Evolutionary conservation across 2,113 vertebrate species (phyloP).

Genomic region (Isichthys henryi): DNA sequence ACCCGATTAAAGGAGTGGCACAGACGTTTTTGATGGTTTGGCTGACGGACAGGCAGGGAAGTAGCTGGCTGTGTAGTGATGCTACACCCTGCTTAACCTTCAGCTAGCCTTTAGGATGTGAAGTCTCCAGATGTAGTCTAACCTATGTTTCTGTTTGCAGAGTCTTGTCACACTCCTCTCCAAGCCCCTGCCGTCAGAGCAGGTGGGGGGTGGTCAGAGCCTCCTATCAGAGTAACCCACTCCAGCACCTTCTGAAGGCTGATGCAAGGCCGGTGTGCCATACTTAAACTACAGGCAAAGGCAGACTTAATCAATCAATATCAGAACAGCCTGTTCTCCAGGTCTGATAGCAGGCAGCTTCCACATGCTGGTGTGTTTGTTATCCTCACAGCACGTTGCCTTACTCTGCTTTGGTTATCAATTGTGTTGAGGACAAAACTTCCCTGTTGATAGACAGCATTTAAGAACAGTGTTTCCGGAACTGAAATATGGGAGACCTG

Average conservation of each 20-base stretch:
- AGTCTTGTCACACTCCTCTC: not conserved
- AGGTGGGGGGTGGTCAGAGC: not conserved
- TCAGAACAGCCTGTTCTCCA: not conserved
- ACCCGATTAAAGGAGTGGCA: not conserved
- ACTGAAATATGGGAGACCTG: not conserved
- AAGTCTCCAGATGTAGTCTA: not conserved
- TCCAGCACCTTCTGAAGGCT: not conserved
- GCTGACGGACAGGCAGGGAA: not conserved
- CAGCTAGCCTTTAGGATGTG: not conserved
- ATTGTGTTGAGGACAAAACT: not conserved
- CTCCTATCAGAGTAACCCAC: not conserved
- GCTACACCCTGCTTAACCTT: not conserved
- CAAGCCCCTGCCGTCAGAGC: not conserved
- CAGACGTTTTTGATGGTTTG: not conserved
- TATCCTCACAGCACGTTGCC: not conserved
- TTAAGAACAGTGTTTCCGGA: not conserved
- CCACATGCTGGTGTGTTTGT: slow-evolving; percentile 2
- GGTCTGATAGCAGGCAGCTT: not conserved
- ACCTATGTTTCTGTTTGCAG: not conserved
- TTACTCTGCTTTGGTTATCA: slow-evolving; percentile 10
- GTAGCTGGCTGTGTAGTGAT: not conserved
- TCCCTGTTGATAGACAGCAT: not conserved
- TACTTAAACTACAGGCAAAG: slow-evolving; percentile 4
- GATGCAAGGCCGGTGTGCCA: not conserved
- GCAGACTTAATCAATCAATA: not conserved